Evolutionary conservation across 2,888 invertebrate species (phyloP), one percentile per base, ranked within the genome.

Genomic region (Theodoxus fluviatilis): DNA sequence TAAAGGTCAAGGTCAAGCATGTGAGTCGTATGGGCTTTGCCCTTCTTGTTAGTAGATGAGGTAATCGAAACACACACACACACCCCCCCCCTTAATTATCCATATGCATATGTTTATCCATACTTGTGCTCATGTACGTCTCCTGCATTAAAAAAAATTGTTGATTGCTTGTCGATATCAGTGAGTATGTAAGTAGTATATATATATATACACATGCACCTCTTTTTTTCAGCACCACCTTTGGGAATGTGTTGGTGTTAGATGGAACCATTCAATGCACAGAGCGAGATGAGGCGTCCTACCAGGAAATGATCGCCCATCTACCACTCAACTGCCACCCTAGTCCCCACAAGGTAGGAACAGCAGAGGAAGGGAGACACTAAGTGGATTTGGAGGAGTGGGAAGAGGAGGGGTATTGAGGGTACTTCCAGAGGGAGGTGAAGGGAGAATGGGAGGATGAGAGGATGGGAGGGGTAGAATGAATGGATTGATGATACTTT

Each of bases 201-300:
- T 43, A 43, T 43, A 43, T 43, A 43, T 9, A 12, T 43, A 9
- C 43, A 9, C 15, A 43, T 43, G 15, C 43, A 43, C 15, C 12
- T n/a, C 12, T 43, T 31, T 40, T 43, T 78, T 78, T 47, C 78
- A 83, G 85, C 71, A 81, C 79, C 61, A 79, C 79, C 18, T 92
- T 96, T 84, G 99, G 99, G 0, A 92, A 90, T 82, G 94, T 93
- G 1, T 88, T 99, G 63, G 92, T 97, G 1, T 89, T 99, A 55
- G 98, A 99, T 88, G 97, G 96, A 33, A 94, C 98, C 35, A 96
- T 99, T 78, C 99, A 99, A 85, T 97, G 96, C 83, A 95, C 98
- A 0, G 93, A 98, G 86, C 91, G 91, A 79, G 99, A 99, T 89
- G 99, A 99, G 87, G 97, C 94, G 88, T 92, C 97, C 0, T 99